phyloP scores from a whole-genome alignment of 1,140 invertebrate species.

The Zaprionus ornatus region DNA sequence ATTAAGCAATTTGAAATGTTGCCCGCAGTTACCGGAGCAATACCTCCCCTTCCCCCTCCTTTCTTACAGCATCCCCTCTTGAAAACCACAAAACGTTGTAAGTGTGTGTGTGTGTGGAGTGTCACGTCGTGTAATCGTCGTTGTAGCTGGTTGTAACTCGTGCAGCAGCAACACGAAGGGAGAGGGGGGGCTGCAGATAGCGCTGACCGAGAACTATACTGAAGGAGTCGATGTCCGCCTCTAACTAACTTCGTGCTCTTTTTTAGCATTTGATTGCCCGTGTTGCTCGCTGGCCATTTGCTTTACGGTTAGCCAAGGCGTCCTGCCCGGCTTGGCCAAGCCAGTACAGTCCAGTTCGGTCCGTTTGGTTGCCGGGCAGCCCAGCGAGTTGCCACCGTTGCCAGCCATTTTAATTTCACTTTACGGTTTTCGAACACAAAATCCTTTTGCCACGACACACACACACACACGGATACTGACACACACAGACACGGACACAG shows the following conservation, averaged over 20 bases:
- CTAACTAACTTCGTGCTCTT: neutral
- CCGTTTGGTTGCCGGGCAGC: conserved; percentile 31
- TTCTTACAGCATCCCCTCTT: neutral
- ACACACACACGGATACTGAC: conserved; percentile 12
- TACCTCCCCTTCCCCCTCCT: neutral
- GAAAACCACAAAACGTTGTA: conserved; percentile 47
- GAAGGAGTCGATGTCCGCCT: conserved; percentile 69
- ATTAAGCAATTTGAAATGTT: conserved; percentile 81
- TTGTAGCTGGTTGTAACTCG: conserved; percentile 68
- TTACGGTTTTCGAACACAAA: conserved; percentile 80
- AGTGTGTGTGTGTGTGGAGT: conserved; percentile 54
- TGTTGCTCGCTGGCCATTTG: conserved; percentile 68
- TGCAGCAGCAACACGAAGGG: conserved; percentile 13
- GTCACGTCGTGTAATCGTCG: conserved; percentile 75
- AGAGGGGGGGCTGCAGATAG: conserved; percentile 56
- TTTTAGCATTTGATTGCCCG: conserved; percentile 56
- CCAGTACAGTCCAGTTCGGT: neutral
- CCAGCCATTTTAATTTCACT: conserved; percentile 79
- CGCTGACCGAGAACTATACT: conserved; percentile 36
- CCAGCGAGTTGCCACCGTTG: conserved; percentile 45
- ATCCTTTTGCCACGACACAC: conserved; percentile 64
- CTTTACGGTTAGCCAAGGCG: conserved; percentile 45
- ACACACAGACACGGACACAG: neutral
- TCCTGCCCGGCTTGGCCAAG: conserved; percentile 26
- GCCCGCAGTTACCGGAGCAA: conserved; percentile 44